Base-by-base conservation (phyloP, 2,888 invertebrate genomes). In the Latrodectus hesperus region DNA sequence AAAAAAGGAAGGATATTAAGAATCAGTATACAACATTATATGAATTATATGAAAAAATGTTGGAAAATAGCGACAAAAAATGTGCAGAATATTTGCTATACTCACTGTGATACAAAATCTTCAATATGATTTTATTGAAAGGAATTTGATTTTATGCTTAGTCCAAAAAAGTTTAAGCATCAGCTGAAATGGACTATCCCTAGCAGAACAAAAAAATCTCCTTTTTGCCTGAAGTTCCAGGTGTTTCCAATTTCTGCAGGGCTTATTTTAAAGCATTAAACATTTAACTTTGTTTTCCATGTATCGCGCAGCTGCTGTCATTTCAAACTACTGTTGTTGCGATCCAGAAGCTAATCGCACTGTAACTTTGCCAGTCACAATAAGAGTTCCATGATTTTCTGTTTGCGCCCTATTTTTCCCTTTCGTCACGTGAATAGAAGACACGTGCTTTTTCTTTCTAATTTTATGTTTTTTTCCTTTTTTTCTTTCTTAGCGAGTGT, bases 291-390 rank as follows among this genome's bases (percentile, higher is more conserved):
- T 79, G 70, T 74, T 72, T 71, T 72, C 38, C 65, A 26, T 60
- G 64, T 67, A 60, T 78, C 77, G 26, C 17, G 22, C 86, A 87
- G 86, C 86, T 87, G 86, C 72, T 76, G 53, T 79, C 79, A 52
- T 87, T 49, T 75, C 26, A 71, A 73, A 74, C 60, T 72, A 72
- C 81, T 77, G 81, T 81, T 87, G 86, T 87, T 87, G 71, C 80
- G 64, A 87, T 51, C 71, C 60, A 80, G 80, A 71, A 79, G 67
- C 60, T 87, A 87, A 87, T 87, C 86, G 71, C 81, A 81, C 73
- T 87, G 86, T 81, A 87, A 77, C 72, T 64, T 67, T 87, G 86
- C 86, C 86, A 87, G 86, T 53, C 81, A 87, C 64, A 87, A 87
- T 87, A 87, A 81, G 72, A n/a, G 78, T 52, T 60, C 52, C 52